These are phyloP conservation scores for Pseudomyrmex dendroicus DNA, from an alignment of 1,140 invertebrate genomes.

Conservation along the genomic window DNA sequence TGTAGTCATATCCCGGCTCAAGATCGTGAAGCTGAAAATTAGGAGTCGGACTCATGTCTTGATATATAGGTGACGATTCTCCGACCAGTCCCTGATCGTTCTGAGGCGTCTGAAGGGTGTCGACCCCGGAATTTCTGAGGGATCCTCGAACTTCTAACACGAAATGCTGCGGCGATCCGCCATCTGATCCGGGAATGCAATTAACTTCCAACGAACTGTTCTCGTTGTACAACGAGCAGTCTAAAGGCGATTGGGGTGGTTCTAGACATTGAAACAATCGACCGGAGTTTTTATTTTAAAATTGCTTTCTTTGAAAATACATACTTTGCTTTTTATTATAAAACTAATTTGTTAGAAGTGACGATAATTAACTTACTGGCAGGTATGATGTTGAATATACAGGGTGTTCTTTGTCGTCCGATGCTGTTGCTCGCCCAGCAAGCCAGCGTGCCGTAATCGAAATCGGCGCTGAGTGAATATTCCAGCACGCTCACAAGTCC, in stretches of 20 bases:
- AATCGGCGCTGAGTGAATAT: constrained; percentile 87
- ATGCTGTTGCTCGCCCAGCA: constrained; percentile 95
- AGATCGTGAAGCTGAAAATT: constrained; percentile 89
- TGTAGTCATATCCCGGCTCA: constrained; percentile 88
- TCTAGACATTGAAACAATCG: constrained; percentile 80
- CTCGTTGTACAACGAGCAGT: constrained; percentile 89
- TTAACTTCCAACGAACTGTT: constrained; percentile 89
- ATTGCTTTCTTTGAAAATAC: not conserved
- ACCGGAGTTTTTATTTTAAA: not conserved
- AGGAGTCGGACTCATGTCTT: constrained; percentile 87
- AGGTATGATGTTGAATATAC: constrained; percentile 92
- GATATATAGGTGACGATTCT: constrained; percentile 85
- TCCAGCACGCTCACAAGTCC: constrained; percentile 89
- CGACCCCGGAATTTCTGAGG: constrained; percentile 81
- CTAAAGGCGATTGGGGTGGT: constrained; percentile 88
- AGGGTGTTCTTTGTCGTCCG: constrained; percentile 92
- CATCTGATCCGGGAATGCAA: constrained; percentile 92
- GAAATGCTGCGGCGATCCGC: constrained; percentile 93
- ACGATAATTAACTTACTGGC: constrained; percentile 88
- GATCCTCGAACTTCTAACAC: constrained; percentile 91
- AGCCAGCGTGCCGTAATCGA: constrained; percentile 92
- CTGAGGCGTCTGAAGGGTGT: constrained; percentile 86
- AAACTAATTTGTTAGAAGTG: not conserved
- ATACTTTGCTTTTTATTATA: not conserved
- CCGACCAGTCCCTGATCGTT: constrained; percentile 86